Conservation (phyloP, 2,888 invertebrate genomes). For the Platycnemis pennipes region DNA sequence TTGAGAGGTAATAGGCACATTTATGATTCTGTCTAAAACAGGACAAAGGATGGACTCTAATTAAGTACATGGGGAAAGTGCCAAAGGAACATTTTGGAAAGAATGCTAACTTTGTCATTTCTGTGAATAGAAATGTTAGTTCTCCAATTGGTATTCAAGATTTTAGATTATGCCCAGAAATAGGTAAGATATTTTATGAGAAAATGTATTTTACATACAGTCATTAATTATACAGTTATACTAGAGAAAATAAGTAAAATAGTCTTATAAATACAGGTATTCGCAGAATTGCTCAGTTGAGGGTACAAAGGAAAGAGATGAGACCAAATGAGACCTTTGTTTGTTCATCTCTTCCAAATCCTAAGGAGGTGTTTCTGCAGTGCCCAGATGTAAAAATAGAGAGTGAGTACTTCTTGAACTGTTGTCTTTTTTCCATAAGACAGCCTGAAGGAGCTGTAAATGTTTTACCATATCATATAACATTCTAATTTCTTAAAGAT, state of each 20-base stretch:
- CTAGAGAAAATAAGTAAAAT: background rate
- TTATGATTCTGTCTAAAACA: background rate
- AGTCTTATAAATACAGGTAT: background rate
- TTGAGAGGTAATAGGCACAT: too few species aligned
- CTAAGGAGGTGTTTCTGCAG: background rate
- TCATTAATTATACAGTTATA: background rate
- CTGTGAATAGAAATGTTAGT: background rate
- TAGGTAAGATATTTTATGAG: background rate
- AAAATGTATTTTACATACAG: background rate
- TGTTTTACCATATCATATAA: too few species aligned
- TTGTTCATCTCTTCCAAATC: background rate
- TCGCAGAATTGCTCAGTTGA: conserved; percentile 16
- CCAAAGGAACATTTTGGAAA: background rate
- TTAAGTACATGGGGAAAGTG: background rate
- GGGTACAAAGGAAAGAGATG: background rate
- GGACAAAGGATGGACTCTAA: background rate
- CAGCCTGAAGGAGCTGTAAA: too few species aligned
- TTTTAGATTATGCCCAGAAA: background rate
- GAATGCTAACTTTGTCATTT: background rate
- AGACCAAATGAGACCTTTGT: background rate
- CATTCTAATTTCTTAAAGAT: too few species aligned
- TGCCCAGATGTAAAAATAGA: background rate
- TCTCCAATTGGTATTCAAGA: background rate
- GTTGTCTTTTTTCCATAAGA: too few species aligned
- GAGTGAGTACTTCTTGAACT: background rate